phyloP scores from a whole-genome alignment of 2,113 vertebrate genomes.

The Callionymus lyra region DNA sequence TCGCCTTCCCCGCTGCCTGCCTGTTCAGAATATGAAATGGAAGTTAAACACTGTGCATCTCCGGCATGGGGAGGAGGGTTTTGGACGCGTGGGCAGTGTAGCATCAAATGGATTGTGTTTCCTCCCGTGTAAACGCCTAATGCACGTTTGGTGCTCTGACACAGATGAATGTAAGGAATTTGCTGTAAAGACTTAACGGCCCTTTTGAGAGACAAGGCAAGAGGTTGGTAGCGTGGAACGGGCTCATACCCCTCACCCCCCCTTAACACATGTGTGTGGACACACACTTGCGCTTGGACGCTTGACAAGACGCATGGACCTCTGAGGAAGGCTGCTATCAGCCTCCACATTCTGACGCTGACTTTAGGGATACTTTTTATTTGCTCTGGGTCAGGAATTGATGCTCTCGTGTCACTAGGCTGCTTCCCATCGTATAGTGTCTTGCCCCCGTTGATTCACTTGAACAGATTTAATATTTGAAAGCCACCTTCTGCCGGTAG shows the following conservation, averaged over 20 bases:
- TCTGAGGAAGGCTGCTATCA: constrained; percentile 46
- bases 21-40: constrained; percentile 68
- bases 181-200: constrained; percentile 66
- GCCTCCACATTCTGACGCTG: constrained; percentile 37
- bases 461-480: constrained; percentile 27
- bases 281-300: constrained; percentile 32
- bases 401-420: constrained; percentile 36
- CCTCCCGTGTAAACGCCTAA: constrained; percentile 70
- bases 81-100: constrained; percentile 67
- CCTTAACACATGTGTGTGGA: constrained; percentile 7
- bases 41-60: constrained; percentile 66
- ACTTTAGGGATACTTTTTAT: constrained; percentile 56
- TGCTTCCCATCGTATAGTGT: neutral
- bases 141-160: constrained; percentile 63
- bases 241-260: constrained; percentile 32
- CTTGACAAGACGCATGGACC: constrained; percentile 37
- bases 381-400: constrained; percentile 60
- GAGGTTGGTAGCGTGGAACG: constrained; percentile 48
- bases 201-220: constrained; percentile 62
- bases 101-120: constrained; percentile 75
- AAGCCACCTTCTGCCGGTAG: constrained; percentile 24
- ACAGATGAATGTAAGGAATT: constrained; percentile 72
- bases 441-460: constrained; percentile 24
- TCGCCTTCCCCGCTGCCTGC: constrained; percentile 45
- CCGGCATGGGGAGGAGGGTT: constrained; percentile 51